These are phyloP conservation scores for Palythoa caribaeorum DNA, from an alignment of 92 coral and sea anemone genomes.

Conservation along the genomic window DNA sequence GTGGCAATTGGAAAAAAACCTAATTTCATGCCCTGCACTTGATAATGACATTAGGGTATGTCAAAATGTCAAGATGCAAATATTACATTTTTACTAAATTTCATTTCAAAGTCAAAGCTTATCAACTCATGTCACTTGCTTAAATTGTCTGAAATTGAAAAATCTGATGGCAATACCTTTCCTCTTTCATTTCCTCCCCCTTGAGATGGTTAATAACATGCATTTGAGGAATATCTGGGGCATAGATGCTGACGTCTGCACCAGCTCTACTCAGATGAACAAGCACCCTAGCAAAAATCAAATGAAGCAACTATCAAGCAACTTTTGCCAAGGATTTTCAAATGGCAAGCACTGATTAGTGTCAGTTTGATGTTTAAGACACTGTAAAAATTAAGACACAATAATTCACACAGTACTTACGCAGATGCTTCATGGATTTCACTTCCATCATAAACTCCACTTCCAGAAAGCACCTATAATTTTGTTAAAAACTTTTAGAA, in stretches of 20 bases:
- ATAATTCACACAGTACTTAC: conserved; percentile 53
- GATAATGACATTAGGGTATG: too few species aligned
- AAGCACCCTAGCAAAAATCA: conserved; percentile 52
- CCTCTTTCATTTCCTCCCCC: conserved; percentile 75
- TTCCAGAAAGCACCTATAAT: conserved; percentile 82
- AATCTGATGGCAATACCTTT: conserved; percentile 49
- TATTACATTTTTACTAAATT: too few species aligned
- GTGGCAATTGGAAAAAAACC: too few species aligned
- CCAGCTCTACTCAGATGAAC: conserved; percentile 88
- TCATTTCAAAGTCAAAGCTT: too few species aligned
- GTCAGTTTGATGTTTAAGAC: too few species aligned
- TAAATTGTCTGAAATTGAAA: not conserved
- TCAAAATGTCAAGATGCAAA: too few species aligned
- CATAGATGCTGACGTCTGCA: conserved; percentile 80
- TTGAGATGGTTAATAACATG: conserved; percentile 85
- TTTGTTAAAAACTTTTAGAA: not conserved
- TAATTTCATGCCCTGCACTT: too few species aligned
- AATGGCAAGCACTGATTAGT: not conserved
- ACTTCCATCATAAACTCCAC: conserved; percentile 89
- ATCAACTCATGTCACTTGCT: too few species aligned
- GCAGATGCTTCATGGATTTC: conserved; percentile 91
- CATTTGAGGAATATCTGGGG: conserved; percentile 92
- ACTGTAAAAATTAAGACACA: not conserved
- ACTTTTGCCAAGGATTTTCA: too few species aligned
- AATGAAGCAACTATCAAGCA: not conserved